phyloP scores from a whole-genome alignment of 2,888 invertebrate genomes.

The Xylota segnis region DNA sequence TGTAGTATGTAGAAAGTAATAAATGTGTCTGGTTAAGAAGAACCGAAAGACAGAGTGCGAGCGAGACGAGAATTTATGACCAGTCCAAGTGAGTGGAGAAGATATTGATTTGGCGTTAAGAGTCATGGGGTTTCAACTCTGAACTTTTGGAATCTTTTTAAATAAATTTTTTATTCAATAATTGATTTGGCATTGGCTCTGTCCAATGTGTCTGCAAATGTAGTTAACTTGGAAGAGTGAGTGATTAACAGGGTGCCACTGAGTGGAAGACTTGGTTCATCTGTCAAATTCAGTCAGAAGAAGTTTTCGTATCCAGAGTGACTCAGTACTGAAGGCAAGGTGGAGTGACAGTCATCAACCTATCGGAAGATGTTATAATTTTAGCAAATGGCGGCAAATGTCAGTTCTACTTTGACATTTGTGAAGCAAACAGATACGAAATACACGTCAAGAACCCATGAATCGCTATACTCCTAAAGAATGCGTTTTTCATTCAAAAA shows the following conservation, averaged over 20 bases:
- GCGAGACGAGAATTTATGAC: slow-evolving; percentile 60
- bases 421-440: too few species aligned
- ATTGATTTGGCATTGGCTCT: slow-evolving; percentile 69
- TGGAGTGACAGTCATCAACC: too few species aligned
- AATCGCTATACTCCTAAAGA: too few species aligned
- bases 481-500: too few species aligned
- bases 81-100: slow-evolving; percentile 42
- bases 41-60: slow-evolving; percentile 1
- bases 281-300: too few species aligned
- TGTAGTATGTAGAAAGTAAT: slow-evolving; percentile 59
- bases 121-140: slow-evolving; percentile 57
- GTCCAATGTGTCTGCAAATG: slow-evolving; percentile 34
- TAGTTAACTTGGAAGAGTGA: slow-evolving; percentile 13
- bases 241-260: neutral
- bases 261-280: too few species aligned
- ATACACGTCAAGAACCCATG: too few species aligned
- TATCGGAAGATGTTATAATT: too few species aligned
- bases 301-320: too few species aligned
- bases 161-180: slow-evolving; percentile 20
- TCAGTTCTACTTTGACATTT: too few species aligned
- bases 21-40: slow-evolving; percentile 58
- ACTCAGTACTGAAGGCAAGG: too few species aligned
- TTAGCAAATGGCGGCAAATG: too few species aligned
- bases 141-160: slow-evolving; percentile 44
- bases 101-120: slow-evolving; percentile 63